Conservation (phyloP, 2,113 vertebrate genomes). For the Embiotoca jacksoni region DNA sequence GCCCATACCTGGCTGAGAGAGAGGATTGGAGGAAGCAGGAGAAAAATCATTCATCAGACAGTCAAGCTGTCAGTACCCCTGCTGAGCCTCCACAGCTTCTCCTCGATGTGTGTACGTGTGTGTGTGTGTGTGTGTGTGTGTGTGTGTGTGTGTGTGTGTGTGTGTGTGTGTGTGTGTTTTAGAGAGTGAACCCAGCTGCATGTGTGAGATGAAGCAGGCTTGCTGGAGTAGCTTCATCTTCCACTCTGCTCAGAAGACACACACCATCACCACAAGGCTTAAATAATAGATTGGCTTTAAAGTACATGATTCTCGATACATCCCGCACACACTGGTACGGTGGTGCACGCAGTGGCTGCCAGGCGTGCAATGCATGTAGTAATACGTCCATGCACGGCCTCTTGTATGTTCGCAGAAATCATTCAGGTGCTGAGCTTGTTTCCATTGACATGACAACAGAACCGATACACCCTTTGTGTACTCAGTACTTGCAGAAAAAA, state of each 20-base stretch:
- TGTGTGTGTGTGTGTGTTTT: constrained; percentile 32
- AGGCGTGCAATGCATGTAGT: not conserved
- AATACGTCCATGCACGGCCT: not conserved
- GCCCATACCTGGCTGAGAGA: constrained; percentile 54
- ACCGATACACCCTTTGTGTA: not conserved
- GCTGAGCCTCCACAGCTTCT: constrained; percentile 53
- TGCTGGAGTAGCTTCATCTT: constrained; percentile 37
- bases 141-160: constrained; percentile 16
- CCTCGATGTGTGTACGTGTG: not conserved
- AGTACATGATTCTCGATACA: constrained; percentile 48
- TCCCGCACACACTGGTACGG: not conserved
- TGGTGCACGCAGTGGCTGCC: constrained; percentile 2
- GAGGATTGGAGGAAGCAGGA: constrained; percentile 1
- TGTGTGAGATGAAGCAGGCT: constrained; percentile 52
- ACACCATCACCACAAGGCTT: constrained; percentile 39
- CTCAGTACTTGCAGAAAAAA: not conserved
- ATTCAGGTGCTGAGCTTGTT: constrained; percentile 2
- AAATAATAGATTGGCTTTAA: constrained; percentile 60
- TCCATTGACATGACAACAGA: not conserved
- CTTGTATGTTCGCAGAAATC: not conserved
- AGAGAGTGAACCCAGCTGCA: constrained; percentile 51
- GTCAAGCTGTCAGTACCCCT: constrained; percentile 63
- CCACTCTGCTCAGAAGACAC: constrained; percentile 42
- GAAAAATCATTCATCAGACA: constrained; percentile 68
- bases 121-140: constrained; percentile 19